These are phyloP conservation scores for Noctuana brunneofusca DNA, from an alignment of 2,888 invertebrate species.

Conservation along the genomic window DNA sequence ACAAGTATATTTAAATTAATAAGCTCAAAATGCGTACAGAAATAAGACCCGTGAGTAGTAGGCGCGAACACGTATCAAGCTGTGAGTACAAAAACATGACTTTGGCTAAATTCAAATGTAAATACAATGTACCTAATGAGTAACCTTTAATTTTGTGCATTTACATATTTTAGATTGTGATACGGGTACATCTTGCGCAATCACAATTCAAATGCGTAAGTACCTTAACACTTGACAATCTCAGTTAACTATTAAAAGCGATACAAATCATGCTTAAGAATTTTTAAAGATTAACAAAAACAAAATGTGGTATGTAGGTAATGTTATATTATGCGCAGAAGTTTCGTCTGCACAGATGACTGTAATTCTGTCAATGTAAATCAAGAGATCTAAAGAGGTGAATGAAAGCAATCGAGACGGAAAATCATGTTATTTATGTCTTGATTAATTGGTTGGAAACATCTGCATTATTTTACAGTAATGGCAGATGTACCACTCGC, in stretches of 20 bases:
- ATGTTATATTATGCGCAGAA: not conserved
- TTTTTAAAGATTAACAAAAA: slow-evolving; percentile 8
- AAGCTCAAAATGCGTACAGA: slow-evolving; percentile 62
- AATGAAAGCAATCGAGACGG: slow-evolving; percentile 18
- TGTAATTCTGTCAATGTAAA: slow-evolving; percentile 20
- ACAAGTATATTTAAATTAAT: slow-evolving; percentile 34
- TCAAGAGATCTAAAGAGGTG: slow-evolving; percentile 19
- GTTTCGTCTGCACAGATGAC: slow-evolving; percentile 2
- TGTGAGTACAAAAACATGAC: slow-evolving; percentile 63
- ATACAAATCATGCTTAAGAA: slow-evolving; percentile 5
- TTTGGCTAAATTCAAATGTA: slow-evolving; percentile 42
- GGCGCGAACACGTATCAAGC: slow-evolving; percentile 74
- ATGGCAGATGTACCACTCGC: slow-evolving; percentile 12
- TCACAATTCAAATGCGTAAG: slow-evolving; percentile 81
- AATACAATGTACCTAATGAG: slow-evolving; percentile 5
- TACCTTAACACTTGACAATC: slow-evolving; percentile 46
- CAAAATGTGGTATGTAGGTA: not conserved
- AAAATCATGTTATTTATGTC: slow-evolving; percentile 19
- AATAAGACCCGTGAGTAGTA: slow-evolving; percentile 64
- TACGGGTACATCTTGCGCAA: slow-evolving; percentile 79
- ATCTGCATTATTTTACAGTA: slow-evolving; percentile 17
- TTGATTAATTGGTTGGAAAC: slow-evolving; percentile 3
- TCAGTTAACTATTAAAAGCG: not conserved
- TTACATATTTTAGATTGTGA: slow-evolving; percentile 78
- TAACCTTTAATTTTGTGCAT: slow-evolving; percentile 46